A percentile compares a stretch with the other conserved stretches of the same genome.
Conservation (phyloP, 2,888 invertebrate genomes). For the Chymomyza fuscimana region DNA sequence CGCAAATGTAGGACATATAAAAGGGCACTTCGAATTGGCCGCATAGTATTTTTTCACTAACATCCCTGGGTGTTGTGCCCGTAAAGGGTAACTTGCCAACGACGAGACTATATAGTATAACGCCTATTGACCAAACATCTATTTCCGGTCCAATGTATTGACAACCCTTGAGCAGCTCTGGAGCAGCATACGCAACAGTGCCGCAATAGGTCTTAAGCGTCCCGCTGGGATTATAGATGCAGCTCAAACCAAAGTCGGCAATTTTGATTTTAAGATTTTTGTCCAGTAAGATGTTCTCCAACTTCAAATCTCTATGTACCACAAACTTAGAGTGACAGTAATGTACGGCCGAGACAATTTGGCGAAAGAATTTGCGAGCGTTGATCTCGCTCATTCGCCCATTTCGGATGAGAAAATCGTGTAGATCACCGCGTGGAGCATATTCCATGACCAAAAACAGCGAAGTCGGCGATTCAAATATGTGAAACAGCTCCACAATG, state of each 20-base stretch:
- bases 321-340: slow-evolving; percentile 97
- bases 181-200: slow-evolving; percentile 99
- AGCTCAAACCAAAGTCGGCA: slow-evolving; percentile 99
- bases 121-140: slow-evolving; percentile 98
- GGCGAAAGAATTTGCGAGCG: slow-evolving; percentile 97
- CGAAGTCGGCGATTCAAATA: slow-evolving; percentile 99
- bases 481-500: slow-evolving; percentile 98
- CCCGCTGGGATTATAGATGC: slow-evolving; percentile 98
- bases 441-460: slow-evolving; percentile 99
- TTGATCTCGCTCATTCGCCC: slow-evolving; percentile 99
- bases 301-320: slow-evolving; percentile 86
- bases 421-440: slow-evolving; percentile 99
- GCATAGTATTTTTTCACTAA: slow-evolving; percentile 96
- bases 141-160: slow-evolving; percentile 99
- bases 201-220: slow-evolving; percentile 99
- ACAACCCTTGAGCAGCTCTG: slow-evolving; percentile 99
- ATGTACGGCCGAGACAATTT: slow-evolving; percentile 99
- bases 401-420: slow-evolving; percentile 98
- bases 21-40: slow-evolving; percentile 99
- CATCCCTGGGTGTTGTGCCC: slow-evolving; percentile 97
- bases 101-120: slow-evolving; percentile 99
- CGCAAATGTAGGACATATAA: slow-evolving; percentile 99
- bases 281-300: slow-evolving; percentile 98
- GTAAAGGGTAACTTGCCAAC: slow-evolving; percentile 99
- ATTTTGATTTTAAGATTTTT: slow-evolving; percentile 99